Evolutionary conservation across 2,888 invertebrate genomes (phyloP).

Genomic region (Ceriagrion tenellum): DNA sequence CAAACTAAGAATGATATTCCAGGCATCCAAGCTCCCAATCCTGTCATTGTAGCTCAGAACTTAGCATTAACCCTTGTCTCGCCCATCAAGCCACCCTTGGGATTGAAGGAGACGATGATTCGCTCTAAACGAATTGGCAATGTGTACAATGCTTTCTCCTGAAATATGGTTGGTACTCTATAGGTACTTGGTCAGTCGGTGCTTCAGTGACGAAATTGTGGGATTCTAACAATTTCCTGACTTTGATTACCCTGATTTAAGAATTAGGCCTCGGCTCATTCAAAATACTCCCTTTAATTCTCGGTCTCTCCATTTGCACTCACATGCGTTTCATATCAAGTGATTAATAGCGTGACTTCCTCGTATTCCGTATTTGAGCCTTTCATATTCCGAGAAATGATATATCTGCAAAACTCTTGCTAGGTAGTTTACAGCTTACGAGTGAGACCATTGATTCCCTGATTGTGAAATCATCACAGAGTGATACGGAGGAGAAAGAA

Average conservation of each 20-base stretch:
- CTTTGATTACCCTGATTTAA: too few relatives aligned
- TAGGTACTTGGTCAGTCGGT: not conserved
- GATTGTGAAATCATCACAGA: not conserved
- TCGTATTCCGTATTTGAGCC: not conserved
- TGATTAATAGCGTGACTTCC: too few relatives aligned
- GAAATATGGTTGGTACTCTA: not conserved
- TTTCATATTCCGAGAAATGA: not conserved
- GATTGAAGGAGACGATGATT: not conserved
- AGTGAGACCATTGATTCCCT: not conserved
- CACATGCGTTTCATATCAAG: too few relatives aligned
- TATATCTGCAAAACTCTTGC: not conserved
- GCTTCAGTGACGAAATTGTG: not conserved
- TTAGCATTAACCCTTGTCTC: too few relatives aligned
- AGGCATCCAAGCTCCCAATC: too few relatives aligned
- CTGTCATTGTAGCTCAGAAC: too few relatives aligned
- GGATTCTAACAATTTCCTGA: not conserved
- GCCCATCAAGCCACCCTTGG: too few relatives aligned
- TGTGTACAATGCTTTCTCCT: not conserved
- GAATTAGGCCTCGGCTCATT: too few relatives aligned
- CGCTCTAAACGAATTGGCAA: not conserved
- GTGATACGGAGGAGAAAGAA: not conserved
- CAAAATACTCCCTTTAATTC: too few relatives aligned
- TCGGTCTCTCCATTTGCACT: too few relatives aligned
- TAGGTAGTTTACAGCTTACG: not conserved
- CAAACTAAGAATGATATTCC: too few relatives aligned